Conservation (phyloP, 2,797 vertebrate species). For the Sebastes reedi region DNA sequence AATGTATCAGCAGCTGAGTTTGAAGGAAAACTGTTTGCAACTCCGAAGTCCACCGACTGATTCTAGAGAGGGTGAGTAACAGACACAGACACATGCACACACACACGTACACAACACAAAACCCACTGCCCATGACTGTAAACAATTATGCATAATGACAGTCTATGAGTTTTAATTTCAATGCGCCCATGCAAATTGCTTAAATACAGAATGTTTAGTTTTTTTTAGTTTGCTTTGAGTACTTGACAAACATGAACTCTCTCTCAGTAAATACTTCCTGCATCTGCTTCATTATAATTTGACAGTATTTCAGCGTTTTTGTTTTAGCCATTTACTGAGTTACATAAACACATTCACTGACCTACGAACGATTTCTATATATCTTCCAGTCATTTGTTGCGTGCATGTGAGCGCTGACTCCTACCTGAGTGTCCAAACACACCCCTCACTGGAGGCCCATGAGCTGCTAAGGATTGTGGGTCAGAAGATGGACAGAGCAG, state of each 20-base stretch:
- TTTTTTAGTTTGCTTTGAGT: neutral
- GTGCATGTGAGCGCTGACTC: constrained; percentile 94
- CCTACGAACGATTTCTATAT: neutral
- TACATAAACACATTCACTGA: neutral
- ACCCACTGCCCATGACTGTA: neutral
- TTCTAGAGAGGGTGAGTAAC: constrained; percentile 89
- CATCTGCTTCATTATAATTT: neutral
- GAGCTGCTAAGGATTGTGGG: constrained; percentile 91
- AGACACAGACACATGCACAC: neutral
- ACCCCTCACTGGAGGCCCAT: constrained; percentile 87
- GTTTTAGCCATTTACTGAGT: neutral
- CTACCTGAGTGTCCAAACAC: constrained; percentile 92
- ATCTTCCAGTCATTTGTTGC: constrained; percentile 88
- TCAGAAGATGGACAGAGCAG: constrained; percentile 88
- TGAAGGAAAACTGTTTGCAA: constrained; percentile 94
- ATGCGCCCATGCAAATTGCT: constrained; percentile 17
- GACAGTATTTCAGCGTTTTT: neutral
- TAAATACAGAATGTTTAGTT: neutral
- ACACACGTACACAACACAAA: neutral
- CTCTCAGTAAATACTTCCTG: neutral
- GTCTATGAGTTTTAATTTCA: constrained; percentile 22
- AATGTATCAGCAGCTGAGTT: constrained; percentile 93
- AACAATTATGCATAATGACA: constrained; percentile 31
- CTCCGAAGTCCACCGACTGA: constrained; percentile 85
- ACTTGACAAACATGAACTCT: constrained; percentile 9